A percentile compares a stretch with the other conserved stretches of the same genome.
Evolutionary conservation across 1,140 invertebrate genomes (phyloP).

Genomic region (Pissodes strobi): DNA sequence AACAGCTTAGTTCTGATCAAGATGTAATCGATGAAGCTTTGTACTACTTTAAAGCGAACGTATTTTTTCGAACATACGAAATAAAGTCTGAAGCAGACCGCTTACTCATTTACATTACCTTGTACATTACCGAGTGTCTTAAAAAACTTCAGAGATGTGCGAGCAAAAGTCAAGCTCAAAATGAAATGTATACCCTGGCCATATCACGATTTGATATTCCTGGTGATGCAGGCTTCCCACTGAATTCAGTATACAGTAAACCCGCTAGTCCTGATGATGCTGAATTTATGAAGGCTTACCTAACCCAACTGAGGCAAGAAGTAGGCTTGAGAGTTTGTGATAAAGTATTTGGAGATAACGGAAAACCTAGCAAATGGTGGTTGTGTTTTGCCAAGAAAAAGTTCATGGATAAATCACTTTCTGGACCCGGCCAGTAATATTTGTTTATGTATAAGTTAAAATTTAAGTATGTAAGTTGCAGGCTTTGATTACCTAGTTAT

Average conservation of each 20-base stretch:
- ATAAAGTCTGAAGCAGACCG: slow-evolving; percentile 96
- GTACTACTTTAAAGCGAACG: slow-evolving; percentile 98
- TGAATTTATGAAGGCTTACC: slow-evolving; percentile 89
- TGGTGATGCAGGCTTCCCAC: slow-evolving; percentile 93
- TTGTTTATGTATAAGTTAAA: not conserved
- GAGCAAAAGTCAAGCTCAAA: slow-evolving; percentile 85
- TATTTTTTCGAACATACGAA: slow-evolving; percentile 98
- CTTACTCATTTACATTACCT: slow-evolving; percentile 95
- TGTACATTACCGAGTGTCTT: slow-evolving; percentile 99
- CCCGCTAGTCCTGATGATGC: slow-evolving; percentile 78
- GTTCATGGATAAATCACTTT: slow-evolving; percentile 99
- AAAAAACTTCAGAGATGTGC: slow-evolving; percentile 92
- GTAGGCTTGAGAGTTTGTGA: slow-evolving; percentile 88
- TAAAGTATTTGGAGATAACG: slow-evolving; percentile 89
- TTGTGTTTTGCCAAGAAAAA: slow-evolving; percentile 98
- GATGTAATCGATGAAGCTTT: slow-evolving; percentile 99
- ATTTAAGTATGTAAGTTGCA: too few relatives aligned
- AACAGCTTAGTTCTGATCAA: slow-evolving; percentile 66
- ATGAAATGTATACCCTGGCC: slow-evolving; percentile 96
- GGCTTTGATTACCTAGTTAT: too few relatives aligned
- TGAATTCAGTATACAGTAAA: slow-evolving; percentile 91
- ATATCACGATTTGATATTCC: slow-evolving; percentile 96
- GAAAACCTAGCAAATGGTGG: slow-evolving; percentile 99
- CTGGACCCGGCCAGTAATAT: slow-evolving; percentile 74
- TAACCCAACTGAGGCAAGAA: slow-evolving; percentile 95